Evolutionary conservation across 1,140 invertebrate species (phyloP).

Genomic region (Pinna nobilis): DNA sequence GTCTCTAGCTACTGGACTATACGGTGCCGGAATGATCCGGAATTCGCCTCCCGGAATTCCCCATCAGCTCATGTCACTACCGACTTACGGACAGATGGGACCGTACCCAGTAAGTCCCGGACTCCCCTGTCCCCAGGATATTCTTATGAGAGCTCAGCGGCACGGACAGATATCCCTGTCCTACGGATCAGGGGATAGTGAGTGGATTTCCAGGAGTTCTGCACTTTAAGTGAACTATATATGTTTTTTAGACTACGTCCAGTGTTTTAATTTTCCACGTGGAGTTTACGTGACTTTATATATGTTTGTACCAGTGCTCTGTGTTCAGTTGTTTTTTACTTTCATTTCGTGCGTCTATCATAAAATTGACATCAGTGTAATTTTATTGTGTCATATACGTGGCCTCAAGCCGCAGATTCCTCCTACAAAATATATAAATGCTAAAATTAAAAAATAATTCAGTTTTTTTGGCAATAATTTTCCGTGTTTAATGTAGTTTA

Average conservation of each 20-base stretch:
- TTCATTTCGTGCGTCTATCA: too few species aligned
- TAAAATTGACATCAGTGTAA: not conserved
- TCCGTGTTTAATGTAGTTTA: too few species aligned
- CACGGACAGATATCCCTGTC: slow-evolving; percentile 1
- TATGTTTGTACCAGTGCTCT: not conserved
- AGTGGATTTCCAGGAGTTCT: slow-evolving; percentile 1
- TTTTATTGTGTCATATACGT: too few species aligned
- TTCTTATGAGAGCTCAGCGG: slow-evolving; percentile 3
- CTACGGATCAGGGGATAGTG: not conserved
- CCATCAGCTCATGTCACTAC: slow-evolving; percentile 35
- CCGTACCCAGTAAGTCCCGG: not conserved
- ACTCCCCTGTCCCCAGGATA: not conserved
- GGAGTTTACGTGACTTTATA: not conserved
- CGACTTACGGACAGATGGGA: slow-evolving; percentile 13
- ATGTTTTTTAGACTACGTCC: not conserved
- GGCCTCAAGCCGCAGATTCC: too few species aligned
- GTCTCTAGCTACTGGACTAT: slow-evolving; percentile 52
- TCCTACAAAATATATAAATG: too few species aligned
- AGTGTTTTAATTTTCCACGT: not conserved
- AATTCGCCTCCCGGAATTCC: slow-evolving; percentile 2
- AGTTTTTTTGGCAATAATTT: too few species aligned
- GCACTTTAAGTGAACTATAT: too few species aligned
- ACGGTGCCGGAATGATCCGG: slow-evolving; percentile 31
- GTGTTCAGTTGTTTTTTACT: slow-evolving; percentile 11
- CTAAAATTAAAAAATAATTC: too few species aligned